A percentile compares a stretch with the other conserved stretches of the same genome.
These are phyloP conservation scores for Subanguina moxae DNA, from an alignment of 1,140 invertebrate species.

Conservation along the genomic window DNA sequence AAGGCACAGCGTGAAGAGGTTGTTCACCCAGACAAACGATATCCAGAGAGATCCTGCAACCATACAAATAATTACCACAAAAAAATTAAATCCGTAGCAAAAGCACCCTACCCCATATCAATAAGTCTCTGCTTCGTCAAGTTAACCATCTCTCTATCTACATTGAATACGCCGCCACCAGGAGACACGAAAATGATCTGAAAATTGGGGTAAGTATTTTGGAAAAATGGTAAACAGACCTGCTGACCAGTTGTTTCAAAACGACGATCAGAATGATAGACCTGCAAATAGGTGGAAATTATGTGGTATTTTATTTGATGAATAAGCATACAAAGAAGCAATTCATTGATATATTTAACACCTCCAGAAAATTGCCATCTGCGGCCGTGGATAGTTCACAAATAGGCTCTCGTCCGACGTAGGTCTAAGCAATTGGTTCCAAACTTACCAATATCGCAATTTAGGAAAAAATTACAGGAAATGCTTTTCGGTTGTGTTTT, in stretches of 20 bases:
- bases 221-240: constrained; percentile 61
- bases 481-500: constrained; percentile 34
- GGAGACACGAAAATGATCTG: constrained; percentile 85
- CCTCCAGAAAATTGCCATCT: constrained; percentile 94
- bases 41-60: constrained; percentile 64
- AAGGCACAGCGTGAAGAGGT: constrained; percentile 90
- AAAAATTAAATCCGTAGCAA: neutral
- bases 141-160: constrained; percentile 90
- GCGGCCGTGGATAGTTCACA: constrained; percentile 78
- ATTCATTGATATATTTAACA: constrained; percentile 62
- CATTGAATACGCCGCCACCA: constrained; percentile 90
- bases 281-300: neutral
- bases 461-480: constrained; percentile 30
- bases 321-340: constrained; percentile 78
- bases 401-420: constrained; percentile 63
- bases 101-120: constrained; percentile 71
- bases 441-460: neutral
- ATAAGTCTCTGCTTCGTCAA: constrained; percentile 97
- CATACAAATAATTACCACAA: neutral
- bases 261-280: constrained; percentile 91
- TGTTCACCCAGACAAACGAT: constrained; percentile 96
- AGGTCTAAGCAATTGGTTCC: constrained; percentile 13
- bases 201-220: constrained; percentile 13
- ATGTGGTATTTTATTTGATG: no score
- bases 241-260: constrained; percentile 96